These are phyloP conservation scores for Hydrocynus forskahlii DNA, from an alignment of 2,797 vertebrate genomes.

Conservation along the genomic window DNA sequence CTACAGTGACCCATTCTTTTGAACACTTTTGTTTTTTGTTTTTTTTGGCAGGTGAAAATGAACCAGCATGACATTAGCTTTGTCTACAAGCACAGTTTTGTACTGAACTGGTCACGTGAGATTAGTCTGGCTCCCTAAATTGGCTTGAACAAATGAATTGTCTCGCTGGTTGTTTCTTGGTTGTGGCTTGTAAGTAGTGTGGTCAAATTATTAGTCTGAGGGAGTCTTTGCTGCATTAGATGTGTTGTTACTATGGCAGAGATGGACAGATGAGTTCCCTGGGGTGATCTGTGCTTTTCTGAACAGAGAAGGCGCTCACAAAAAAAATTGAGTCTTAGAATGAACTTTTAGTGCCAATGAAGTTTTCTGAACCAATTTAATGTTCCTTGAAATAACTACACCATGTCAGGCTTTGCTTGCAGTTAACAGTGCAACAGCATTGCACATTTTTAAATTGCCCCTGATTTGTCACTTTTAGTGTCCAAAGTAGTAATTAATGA, in stretches of 20 bases:
- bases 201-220: slow-evolving; percentile 34
- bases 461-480: slow-evolving; percentile 15
- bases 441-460: background rate
- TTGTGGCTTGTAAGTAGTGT: slow-evolving; percentile 34
- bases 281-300: slow-evolving; percentile 32
- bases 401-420: slow-evolving; percentile 15
- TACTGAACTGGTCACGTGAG: background rate
- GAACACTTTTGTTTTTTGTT: background rate
- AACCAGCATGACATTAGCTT: background rate
- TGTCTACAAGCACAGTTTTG: background rate
- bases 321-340: slow-evolving; percentile 18
- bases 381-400: slow-evolving; percentile 9
- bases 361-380: slow-evolving; percentile 17
- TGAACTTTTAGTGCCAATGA: slow-evolving; percentile 7
- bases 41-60: background rate
- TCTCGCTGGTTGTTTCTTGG: slow-evolving; percentile 4
- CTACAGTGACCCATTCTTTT: no score
- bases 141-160: slow-evolving; percentile 32
- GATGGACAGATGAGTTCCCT: slow-evolving; percentile 30
- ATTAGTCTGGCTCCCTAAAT: slow-evolving; percentile 9
- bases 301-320: slow-evolving; percentile 12
- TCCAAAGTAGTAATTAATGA: slow-evolving; percentile 14
- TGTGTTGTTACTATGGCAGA: slow-evolving; percentile 39
- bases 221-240: slow-evolving; percentile 28
- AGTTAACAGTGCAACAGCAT: background rate